Evolutionary conservation across 2,113 vertebrate species (phyloP).

Genomic region (Lepus americanus): DNA sequence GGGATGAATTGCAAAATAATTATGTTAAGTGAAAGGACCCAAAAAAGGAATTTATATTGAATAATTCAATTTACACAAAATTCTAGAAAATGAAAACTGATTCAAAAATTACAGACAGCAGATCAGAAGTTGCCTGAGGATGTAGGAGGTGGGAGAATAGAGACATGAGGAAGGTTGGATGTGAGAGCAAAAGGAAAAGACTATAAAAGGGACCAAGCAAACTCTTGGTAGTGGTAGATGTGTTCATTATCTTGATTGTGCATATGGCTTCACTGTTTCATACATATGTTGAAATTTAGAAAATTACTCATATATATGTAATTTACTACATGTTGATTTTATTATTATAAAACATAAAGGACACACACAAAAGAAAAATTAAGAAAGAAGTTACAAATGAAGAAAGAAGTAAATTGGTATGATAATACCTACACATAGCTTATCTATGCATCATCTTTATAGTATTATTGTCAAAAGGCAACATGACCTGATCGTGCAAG

Average conservation of each 20-base stretch:
- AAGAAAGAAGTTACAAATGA: conserved; percentile 18
- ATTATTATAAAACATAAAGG: conserved; percentile 25
- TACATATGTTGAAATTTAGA: conserved; percentile 10
- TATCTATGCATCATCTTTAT: not conserved
- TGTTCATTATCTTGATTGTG: not conserved
- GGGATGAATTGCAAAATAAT: conserved; percentile 7
- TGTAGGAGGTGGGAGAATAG: not conserved
- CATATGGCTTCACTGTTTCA: conserved; percentile 4
- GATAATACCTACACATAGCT: not conserved
- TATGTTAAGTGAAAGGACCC: not conserved
- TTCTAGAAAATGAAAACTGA: conserved; percentile 25
- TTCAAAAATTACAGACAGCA: conserved; percentile 30
- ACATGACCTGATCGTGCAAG: not conserved
- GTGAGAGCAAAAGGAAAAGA: not conserved
- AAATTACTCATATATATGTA: not conserved
- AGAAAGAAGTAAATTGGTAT: not conserved
- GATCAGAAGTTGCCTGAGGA: not conserved
- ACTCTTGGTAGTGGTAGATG: not conserved
- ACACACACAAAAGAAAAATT: not conserved
- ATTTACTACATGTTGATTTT: conserved; percentile 11
- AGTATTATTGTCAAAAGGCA: not conserved
- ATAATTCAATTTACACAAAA: conserved; percentile 25
- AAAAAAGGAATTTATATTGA: not conserved
- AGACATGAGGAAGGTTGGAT: not conserved
- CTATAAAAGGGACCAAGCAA: not conserved